Evolutionary conservation across 2,888 invertebrate genomes (phyloP).

Genomic region (Marronus borbonicus): DNA sequence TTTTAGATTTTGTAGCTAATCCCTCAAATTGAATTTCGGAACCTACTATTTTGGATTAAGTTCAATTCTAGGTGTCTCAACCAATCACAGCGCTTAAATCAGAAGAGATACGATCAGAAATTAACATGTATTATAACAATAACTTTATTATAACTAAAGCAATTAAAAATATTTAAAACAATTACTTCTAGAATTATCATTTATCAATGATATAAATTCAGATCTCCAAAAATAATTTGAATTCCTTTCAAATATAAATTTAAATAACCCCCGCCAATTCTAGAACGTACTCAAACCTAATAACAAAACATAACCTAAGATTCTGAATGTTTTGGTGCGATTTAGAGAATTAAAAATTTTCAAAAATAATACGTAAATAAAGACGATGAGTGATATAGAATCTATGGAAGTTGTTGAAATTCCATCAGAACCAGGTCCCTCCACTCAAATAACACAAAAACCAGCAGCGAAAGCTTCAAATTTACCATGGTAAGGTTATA

Average conservation of each 20-base stretch:
- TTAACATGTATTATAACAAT: neutral
- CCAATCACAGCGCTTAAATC: slow-evolving; percentile 9
- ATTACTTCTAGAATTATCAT: neutral
- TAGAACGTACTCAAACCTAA: slow-evolving; percentile 9
- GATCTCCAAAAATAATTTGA: neutral
- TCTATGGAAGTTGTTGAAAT: slow-evolving; percentile 64
- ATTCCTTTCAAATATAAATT: neutral
- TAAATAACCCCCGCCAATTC: neutral
- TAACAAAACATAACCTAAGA: slow-evolving; percentile 19
- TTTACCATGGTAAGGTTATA: slow-evolving; percentile 63
- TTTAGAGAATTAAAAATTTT: neutral
- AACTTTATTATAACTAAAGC: neutral
- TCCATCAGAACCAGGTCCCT: slow-evolving; percentile 57
- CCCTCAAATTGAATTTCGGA: neutral
- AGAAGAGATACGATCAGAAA: neutral
- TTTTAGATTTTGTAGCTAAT: too few relatives aligned
- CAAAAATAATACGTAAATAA: neutral
- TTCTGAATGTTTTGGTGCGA: slow-evolving; percentile 24
- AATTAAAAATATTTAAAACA: slow-evolving; percentile 3
- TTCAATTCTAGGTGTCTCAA: neutral
- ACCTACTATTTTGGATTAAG: neutral
- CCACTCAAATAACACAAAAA: slow-evolving; percentile 51
- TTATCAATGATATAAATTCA: neutral
- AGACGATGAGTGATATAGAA: slow-evolving; percentile 18
- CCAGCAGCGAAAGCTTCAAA: slow-evolving; percentile 54